phyloP scores from a whole-genome alignment of 2,113 vertebrate genomes.

The Psophia crepitans region DNA sequence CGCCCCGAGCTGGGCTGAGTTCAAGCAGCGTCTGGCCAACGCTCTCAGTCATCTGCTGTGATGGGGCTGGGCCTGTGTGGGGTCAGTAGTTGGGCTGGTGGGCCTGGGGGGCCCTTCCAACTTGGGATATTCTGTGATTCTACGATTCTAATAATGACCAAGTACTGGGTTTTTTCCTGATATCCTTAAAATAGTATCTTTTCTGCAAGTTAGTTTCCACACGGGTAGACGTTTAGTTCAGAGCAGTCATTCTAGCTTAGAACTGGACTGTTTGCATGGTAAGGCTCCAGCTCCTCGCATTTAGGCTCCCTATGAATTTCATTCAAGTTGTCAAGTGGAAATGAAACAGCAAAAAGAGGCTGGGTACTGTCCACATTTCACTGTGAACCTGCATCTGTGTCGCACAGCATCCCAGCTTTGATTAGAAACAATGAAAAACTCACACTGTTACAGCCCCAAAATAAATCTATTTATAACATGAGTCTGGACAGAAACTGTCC shows the following conservation, averaged over 20 bases:
- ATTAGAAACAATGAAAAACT: not conserved
- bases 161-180: not conserved
- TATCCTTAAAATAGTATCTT: not conserved
- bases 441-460: not conserved
- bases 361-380: accelerated
- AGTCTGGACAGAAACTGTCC: not conserved
- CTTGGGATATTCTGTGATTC: too few relatives aligned
- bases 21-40: too few relatives aligned
- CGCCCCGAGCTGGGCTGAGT: too few relatives aligned
- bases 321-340: not conserved
- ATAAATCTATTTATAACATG: not conserved
- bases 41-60: too few relatives aligned
- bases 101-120: too few relatives aligned
- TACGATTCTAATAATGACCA: not conserved
- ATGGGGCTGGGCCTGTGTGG: too few relatives aligned
- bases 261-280: not conserved
- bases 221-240: not conserved
- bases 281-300: not conserved
- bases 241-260: not conserved
- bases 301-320: not conserved
- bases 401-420: not conserved
- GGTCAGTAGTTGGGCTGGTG: too few relatives aligned
- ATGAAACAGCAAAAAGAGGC: not conserved
- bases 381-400: not conserved
- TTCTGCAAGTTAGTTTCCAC: not conserved